These are phyloP conservation scores for Cheumatopsyche charites DNA, from an alignment of 1,140 invertebrate species.

Conservation along the genomic window DNA sequence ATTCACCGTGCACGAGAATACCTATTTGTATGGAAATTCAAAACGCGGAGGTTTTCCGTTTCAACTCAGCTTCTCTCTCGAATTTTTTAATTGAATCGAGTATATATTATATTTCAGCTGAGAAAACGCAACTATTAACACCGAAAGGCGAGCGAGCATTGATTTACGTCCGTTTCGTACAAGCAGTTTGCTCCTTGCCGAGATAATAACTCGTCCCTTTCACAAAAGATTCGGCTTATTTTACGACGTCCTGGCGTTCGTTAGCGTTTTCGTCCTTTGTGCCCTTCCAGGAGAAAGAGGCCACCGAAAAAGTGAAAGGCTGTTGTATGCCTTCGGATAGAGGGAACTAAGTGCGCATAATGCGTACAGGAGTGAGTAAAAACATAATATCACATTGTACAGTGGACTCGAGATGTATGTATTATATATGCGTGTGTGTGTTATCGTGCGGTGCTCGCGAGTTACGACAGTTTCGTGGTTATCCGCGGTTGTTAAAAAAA, in stretches of 20 bases:
- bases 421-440: too few species aligned
- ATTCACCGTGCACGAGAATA: constrained; percentile 31
- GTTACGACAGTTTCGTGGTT: too few species aligned
- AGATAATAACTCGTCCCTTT: constrained; percentile 26
- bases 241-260: constrained; percentile 35
- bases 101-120: too few species aligned
- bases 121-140: too few species aligned
- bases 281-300: neutral
- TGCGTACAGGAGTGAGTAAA: too few species aligned
- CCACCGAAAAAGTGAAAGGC: neutral
- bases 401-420: too few species aligned
- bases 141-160: neutral
- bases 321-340: neutral
- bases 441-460: too few species aligned
- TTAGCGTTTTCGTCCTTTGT: constrained; percentile 35
- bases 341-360: neutral
- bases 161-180: neutral
- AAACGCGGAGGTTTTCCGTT: neutral
- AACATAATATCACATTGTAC: too few species aligned
- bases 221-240: constrained; percentile 37
- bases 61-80: too few species aligned
- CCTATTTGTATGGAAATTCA: constrained; percentile 34
- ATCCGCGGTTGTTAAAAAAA: too few species aligned
- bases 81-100: too few species aligned
- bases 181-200: neutral